A percentile compares a stretch with the other conserved stretches of the same genome.
Evolutionary conservation across 2,888 invertebrate species (phyloP).

Genomic region (Eristalis tenax): DNA sequence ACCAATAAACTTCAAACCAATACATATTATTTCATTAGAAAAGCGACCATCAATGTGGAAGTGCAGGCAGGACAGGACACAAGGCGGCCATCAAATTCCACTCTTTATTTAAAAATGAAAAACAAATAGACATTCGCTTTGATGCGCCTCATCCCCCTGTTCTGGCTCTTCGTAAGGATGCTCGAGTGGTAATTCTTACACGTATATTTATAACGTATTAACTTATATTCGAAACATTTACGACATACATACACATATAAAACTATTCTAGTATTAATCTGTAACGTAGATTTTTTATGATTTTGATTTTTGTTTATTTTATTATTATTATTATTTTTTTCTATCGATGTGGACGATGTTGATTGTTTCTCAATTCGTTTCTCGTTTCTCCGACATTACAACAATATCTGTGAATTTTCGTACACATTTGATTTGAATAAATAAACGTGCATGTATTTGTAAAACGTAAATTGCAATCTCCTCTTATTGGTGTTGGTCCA

Average conservation of each 20-base stretch:
- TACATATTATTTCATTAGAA: conserved; percentile 38
- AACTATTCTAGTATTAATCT: conserved; percentile 70
- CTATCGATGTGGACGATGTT: conserved; percentile 42
- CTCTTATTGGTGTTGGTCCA: no score
- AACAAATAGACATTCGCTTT: conserved; percentile 44
- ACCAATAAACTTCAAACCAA: conserved; percentile 76
- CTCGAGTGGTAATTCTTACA: conserved; percentile 48
- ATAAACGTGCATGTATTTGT: conserved; percentile 68
- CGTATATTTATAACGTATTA: conserved; percentile 68
- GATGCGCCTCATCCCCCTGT: conserved; percentile 26
- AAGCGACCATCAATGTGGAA: conserved; percentile 22
- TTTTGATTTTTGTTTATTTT: conserved; percentile 35
- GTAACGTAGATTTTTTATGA: conserved; percentile 59
- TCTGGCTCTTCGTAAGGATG: conserved; percentile 37
- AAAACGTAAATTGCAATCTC: conserved; percentile 31
- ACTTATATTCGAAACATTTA: conserved; percentile 69
- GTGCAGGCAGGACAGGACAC: conserved; percentile 24
- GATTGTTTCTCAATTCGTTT: conserved; percentile 48
- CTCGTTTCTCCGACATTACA: conserved; percentile 44
- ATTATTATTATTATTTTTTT: conserved; percentile 1
- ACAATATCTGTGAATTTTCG: conserved; percentile 63
- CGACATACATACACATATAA: conserved; percentile 64
- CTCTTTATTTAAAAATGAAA: conserved; percentile 8
- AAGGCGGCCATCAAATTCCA: conserved; percentile 37
- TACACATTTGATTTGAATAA: conserved; percentile 50